Evolutionary conservation across 2,888 invertebrate genomes (phyloP).

Genomic region (Spicauda simplicius): DNA sequence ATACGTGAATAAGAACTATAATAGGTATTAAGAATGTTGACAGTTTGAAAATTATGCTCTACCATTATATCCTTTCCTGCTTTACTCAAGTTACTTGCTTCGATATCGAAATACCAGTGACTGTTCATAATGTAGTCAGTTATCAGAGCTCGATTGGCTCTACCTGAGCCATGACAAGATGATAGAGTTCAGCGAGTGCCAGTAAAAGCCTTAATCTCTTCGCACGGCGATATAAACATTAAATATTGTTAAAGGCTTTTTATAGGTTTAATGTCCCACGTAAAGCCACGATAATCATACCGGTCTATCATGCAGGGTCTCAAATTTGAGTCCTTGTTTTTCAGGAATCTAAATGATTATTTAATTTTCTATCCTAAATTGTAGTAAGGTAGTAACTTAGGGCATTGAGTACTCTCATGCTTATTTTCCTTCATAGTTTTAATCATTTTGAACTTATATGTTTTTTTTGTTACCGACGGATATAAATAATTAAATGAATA

Average conservation of each 20-base stretch:
- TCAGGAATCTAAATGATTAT: background rate
- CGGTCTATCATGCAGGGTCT: background rate
- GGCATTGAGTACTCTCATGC: no score
- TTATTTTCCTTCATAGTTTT: no score
- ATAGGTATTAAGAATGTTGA: background rate
- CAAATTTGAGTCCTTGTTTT: background rate
- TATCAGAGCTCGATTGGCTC: conserved; percentile 51
- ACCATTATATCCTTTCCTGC: background rate
- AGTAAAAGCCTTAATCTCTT: conserved; percentile 36
- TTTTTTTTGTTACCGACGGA: no score
- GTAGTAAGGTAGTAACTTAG: no score
- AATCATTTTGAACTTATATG: no score
- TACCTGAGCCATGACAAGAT: conserved; percentile 43
- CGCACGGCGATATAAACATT: conserved; percentile 10
- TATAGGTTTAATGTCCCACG: background rate
- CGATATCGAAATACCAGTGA: conserved; percentile 36
- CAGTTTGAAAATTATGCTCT: background rate
- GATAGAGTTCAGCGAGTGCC: conserved; percentile 47
- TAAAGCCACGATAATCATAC: background rate
- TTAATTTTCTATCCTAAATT: no score
- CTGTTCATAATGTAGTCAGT: conserved; percentile 46
- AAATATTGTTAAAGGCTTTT: conserved; percentile 19
- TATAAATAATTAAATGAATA: no score
- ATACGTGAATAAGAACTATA: no score
- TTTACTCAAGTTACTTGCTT: conserved; percentile 15